Conservation (phyloP, 2,113 vertebrate species). For the Paratilapia polleni region DNA sequence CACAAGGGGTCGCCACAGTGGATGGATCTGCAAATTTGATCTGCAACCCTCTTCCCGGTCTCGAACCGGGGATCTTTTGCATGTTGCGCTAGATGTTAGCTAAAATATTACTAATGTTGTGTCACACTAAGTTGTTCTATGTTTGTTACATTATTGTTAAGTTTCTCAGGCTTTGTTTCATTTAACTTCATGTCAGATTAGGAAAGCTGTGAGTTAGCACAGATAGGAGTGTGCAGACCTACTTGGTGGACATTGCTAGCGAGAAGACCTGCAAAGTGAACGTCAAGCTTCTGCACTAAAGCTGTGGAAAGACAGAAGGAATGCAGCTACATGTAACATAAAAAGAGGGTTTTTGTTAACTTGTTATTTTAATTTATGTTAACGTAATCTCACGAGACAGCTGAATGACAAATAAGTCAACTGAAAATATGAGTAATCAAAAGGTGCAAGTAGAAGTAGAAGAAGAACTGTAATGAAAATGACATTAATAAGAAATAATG, state of each 20-base stretch:
- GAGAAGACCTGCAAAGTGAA: background rate
- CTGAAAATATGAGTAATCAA: background rate
- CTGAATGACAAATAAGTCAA: background rate
- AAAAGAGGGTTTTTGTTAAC: no score
- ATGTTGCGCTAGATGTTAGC: background rate
- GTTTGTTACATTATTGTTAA: background rate
- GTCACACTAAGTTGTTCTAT: background rate
- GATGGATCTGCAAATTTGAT: no score
- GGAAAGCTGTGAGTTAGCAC: background rate
- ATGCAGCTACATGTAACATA: background rate
- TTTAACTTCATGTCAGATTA: background rate
- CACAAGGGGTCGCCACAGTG: no score
- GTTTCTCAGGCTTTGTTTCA: background rate
- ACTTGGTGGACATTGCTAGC: background rate
- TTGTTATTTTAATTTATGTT: background rate
- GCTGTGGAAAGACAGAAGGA: background rate
- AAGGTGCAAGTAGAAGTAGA: background rate
- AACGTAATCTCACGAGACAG: background rate
- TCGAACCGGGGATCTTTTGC: no score
- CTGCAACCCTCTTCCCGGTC: no score
- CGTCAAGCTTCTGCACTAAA: background rate
- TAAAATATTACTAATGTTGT: background rate
- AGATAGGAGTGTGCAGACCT: background rate
- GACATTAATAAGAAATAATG: background rate
- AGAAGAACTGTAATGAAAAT: background rate